Evolutionary conservation across 1,140 invertebrate species (phyloP).

Genomic region (Drosophila jambulina): DNA sequence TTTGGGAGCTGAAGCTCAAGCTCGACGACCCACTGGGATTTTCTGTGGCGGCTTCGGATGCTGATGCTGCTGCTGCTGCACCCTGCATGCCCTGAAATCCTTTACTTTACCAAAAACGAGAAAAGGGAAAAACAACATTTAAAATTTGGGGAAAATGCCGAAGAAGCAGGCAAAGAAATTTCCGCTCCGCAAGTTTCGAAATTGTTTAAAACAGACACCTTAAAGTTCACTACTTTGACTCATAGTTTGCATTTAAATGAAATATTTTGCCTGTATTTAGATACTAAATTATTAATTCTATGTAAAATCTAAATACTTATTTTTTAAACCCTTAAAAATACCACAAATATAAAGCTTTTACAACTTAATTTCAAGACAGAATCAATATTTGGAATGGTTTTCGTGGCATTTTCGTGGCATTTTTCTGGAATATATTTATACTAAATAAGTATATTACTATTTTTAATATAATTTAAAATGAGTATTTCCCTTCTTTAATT

Average conservation of each 20-base stretch:
- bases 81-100: constrained; percentile 23
- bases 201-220: constrained; percentile 20
- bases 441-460: not conserved
- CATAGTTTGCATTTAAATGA: not conserved
- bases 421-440: not conserved
- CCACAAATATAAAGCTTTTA: no score
- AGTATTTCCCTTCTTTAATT: no score
- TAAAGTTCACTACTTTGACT: not conserved
- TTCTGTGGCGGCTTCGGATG: constrained; percentile 1
- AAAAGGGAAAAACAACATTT: not conserved
- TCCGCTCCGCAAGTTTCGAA: constrained; percentile 25
- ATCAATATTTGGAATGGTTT: not conserved
- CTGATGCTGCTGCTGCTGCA: not conserved
- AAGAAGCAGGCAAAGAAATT: constrained; percentile 37
- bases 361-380: not conserved
- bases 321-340: not conserved
- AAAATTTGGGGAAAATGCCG: constrained; percentile 24
- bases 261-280: not conserved
- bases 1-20: constrained; percentile 24
- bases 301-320: not conserved
- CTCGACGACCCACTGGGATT: constrained; percentile 20
- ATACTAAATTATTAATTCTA: not conserved
- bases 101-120: not conserved
- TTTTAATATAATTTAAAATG: not conserved
- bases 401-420: no score